A percentile compares a stretch with the other conserved stretches of the same genome.
Evolutionary conservation across 2,888 invertebrate species (phyloP).

Genomic region (Empis stercorea): DNA sequence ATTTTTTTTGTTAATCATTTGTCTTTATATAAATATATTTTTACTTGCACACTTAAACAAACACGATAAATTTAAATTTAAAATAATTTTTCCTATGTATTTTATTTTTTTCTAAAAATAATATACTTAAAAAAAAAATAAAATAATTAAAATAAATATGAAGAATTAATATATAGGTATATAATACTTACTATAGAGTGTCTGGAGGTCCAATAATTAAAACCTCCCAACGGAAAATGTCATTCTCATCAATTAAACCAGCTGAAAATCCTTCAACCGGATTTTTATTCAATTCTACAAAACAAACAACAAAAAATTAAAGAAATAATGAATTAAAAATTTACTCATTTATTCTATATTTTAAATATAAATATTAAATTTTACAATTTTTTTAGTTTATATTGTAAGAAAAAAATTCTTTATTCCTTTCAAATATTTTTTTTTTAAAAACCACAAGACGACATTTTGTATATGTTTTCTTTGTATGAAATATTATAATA

Average conservation of each 20-base stretch:
- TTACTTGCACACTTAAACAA: too few relatives aligned
- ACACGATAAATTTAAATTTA: neutral
- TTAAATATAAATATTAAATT: too few relatives aligned
- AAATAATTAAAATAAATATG: neutral
- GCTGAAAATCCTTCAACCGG: slow-evolving; percentile 99
- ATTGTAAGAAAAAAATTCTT: slow-evolving; percentile 4
- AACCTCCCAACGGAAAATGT: slow-evolving; percentile 99
- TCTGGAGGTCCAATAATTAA: slow-evolving; percentile 99
- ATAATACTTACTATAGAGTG: slow-evolving; percentile 85
- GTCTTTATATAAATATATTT: too few relatives aligned
- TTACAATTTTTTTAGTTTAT: neutral
- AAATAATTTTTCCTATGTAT: neutral
- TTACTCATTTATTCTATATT: too few relatives aligned
- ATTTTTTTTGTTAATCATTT: too few relatives aligned
- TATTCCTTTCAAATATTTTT: slow-evolving; percentile 1
- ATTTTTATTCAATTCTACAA: slow-evolving; percentile 95
- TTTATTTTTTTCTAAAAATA: neutral
- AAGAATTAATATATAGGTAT: too few relatives aligned
- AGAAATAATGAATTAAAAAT: slow-evolving; percentile 4
- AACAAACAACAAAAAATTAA: slow-evolving; percentile 34
- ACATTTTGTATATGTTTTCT: slow-evolving; percentile 9
- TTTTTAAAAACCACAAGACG: slow-evolving; percentile 9
- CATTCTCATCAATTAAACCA: slow-evolving; percentile 98
- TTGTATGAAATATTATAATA: slow-evolving; percentile 10
- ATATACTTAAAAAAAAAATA: neutral